A percentile compares a stretch with the other conserved stretches of the same genome.
These are phyloP conservation scores for Drosophila leontia DNA, from an alignment of 1,140 invertebrate genomes.

Conservation along the genomic window DNA sequence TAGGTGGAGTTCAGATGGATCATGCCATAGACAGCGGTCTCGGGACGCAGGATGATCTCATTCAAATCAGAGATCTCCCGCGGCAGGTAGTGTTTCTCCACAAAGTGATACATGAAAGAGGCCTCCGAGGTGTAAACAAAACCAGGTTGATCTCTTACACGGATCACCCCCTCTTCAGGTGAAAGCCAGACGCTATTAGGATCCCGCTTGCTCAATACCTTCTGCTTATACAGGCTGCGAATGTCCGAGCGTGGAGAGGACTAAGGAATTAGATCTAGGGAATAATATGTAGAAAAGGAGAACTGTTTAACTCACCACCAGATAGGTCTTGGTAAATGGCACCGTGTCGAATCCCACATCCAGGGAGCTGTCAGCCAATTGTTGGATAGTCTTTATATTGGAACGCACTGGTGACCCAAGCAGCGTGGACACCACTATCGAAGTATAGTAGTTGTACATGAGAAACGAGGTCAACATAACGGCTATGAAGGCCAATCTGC, in stretches of 20 bases:
- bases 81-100: constrained; percentile 71
- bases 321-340: constrained; percentile 59
- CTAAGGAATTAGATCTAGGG: constrained; percentile 12
- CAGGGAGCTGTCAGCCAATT: constrained; percentile 75
- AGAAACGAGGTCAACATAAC: constrained; percentile 74
- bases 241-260: constrained; percentile 65
- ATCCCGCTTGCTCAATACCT: constrained; percentile 61
- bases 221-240: constrained; percentile 58
- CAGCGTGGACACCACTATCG: constrained; percentile 74
- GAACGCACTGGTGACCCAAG: constrained; percentile 76
- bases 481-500: constrained; percentile 68
- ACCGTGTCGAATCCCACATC: constrained; percentile 73
- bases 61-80: constrained; percentile 80
- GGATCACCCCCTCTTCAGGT: constrained; percentile 60
- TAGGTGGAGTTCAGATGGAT: constrained; percentile 71
- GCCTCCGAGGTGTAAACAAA: constrained; percentile 76
- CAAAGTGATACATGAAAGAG: constrained; percentile 61
- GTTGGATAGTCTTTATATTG: constrained; percentile 70
- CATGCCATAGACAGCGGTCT: constrained; percentile 50
- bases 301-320: constrained; percentile 56
- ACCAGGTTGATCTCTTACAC: constrained; percentile 67
- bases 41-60: constrained; percentile 68
- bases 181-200: constrained; percentile 53
- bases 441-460: constrained; percentile 84
- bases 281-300: no score